Evolutionary conservation across 2,888 invertebrate species (phyloP).

Genomic region (Diaperis boleti): DNA sequence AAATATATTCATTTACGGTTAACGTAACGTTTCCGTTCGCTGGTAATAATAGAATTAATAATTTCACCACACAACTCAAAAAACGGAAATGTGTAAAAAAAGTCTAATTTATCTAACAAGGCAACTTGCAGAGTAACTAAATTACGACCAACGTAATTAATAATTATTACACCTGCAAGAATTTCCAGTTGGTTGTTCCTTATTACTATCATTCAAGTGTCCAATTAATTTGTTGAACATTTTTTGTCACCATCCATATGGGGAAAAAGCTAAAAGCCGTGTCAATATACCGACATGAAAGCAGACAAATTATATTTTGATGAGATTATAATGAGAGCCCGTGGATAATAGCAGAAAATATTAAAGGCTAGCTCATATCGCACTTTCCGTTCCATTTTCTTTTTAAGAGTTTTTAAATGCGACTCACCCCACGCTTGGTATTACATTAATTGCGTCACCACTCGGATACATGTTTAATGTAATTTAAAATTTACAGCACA

Average conservation of each 20-base stretch:
- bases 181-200: conserved; percentile 6
- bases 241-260: conserved; percentile 18
- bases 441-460: neutral
- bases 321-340: conserved; percentile 59
- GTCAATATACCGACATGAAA: conserved; percentile 41
- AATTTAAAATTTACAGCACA: too few relatives aligned
- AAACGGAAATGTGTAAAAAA: conserved; percentile 6
- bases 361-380: conserved; percentile 50
- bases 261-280: conserved; percentile 23
- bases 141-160: conserved; percentile 14
- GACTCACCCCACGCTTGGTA: neutral
- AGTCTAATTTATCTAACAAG: conserved; percentile 20
- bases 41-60: conserved; percentile 3
- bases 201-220: conserved; percentile 18
- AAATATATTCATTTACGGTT: too few relatives aligned
- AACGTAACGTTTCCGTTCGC: neutral
- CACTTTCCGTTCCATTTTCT: conserved; percentile 57
- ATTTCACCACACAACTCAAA: neutral
- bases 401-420: conserved; percentile 46
- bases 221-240: conserved; percentile 30
- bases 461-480: neutral
- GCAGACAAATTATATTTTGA: conserved; percentile 52
- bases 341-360: conserved; percentile 47
- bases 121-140: conserved; percentile 11
- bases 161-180: conserved; percentile 6